These are phyloP conservation scores for Nomada ruficornis DNA, from an alignment of 2,888 invertebrate genomes.

Conservation along the genomic window DNA sequence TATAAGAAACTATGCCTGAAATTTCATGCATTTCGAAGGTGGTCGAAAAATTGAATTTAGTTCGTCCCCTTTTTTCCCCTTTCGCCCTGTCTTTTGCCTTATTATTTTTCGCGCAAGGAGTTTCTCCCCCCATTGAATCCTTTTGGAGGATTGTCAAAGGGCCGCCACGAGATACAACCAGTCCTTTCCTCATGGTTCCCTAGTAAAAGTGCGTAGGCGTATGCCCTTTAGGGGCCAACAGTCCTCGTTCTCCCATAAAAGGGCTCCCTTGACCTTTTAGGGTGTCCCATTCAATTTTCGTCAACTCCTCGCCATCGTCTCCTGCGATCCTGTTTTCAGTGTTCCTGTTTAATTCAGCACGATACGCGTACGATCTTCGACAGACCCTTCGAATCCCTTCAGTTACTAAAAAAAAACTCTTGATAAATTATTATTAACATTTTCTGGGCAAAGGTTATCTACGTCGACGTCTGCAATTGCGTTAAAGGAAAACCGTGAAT, in stretches of 20 bases:
- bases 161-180: conserved; percentile 70
- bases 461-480: no score
- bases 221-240: conserved; percentile 82
- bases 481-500: no score
- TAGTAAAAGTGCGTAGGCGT: conserved; percentile 84
- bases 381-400: no score
- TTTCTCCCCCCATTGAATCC: conserved; percentile 31
- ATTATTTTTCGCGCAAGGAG: background rate
- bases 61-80: background rate
- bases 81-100: background rate
- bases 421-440: no score
- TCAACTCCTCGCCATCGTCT: conserved; percentile 41
- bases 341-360: background rate
- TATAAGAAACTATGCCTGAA: no score
- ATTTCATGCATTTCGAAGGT: no score
- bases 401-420: no score
- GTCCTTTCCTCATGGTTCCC: conserved; percentile 80
- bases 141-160: conserved; percentile 70
- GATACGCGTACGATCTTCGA: conserved; percentile 34
- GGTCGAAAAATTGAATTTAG: no score
- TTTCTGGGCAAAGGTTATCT: no score
- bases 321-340: background rate
- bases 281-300: conserved; percentile 59
- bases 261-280: conserved; percentile 55
- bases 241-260: conserved; percentile 68